Percentiles rank a stretch among this genome's conserved stretches.
Conservation (phyloP, 2,113 vertebrate genomes). For the Malurus cyaneus region DNA sequence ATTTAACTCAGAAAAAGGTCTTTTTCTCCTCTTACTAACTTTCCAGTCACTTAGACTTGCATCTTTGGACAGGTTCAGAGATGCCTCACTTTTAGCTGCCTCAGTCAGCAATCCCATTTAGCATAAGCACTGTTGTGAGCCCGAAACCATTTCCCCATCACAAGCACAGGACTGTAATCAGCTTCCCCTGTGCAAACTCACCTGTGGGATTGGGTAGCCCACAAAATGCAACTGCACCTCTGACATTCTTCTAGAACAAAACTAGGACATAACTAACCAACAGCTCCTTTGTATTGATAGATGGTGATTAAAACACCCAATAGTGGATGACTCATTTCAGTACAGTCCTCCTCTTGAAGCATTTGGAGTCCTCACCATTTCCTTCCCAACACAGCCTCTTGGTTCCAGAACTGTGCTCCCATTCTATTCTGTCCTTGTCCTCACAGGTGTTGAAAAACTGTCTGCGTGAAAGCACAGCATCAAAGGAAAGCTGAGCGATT, state of each 20-base stretch:
- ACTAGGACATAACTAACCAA: neutral
- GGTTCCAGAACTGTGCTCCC: neutral
- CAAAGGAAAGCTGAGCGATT: neutral
- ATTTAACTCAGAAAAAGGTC: neutral
- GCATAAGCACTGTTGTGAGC: neutral
- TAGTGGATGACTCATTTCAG: neutral
- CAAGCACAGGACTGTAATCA: neutral
- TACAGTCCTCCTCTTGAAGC: neutral
- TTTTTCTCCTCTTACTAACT: neutral
- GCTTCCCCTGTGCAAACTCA: neutral
- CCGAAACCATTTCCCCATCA: neutral
- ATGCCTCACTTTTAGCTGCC: neutral
- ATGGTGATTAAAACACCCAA: neutral
- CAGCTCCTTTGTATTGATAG: neutral
- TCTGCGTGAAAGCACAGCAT: neutral
- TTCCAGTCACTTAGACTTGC: neutral
- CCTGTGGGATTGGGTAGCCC: neutral
- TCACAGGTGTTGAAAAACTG: neutral
- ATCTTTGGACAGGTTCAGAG: neutral
- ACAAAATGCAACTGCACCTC: neutral
- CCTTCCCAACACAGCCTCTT: rapidly evolving
- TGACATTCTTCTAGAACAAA: neutral
- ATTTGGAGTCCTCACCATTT: neutral
- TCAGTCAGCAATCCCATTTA: neutral
- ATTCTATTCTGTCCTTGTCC: neutral